A percentile compares a stretch with the other conserved stretches of the same genome.
These are phyloP conservation scores for Drosophila lutescens DNA, from an alignment of 2,888 invertebrate genomes.

Conservation along the genomic window DNA sequence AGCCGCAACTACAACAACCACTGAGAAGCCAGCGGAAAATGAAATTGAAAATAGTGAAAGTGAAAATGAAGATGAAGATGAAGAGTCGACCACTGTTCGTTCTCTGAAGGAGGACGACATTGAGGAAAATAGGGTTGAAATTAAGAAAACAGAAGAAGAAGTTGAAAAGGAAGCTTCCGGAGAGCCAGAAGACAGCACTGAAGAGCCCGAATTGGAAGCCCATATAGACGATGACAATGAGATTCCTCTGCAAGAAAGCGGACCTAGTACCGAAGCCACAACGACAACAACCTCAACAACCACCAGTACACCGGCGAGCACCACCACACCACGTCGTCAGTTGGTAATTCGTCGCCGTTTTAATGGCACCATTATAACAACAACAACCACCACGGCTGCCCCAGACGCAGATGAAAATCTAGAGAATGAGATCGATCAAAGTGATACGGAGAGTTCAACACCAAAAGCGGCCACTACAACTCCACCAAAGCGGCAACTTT, in stretches of 20 bases:
- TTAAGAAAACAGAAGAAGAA: neutral
- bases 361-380: constrained; percentile 32
- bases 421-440: constrained; percentile 24
- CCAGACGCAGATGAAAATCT: constrained; percentile 8
- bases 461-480: constrained; percentile 5
- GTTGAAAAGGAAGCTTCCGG: neutral
- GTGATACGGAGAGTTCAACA: constrained; percentile 17
- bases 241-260: constrained; percentile 17
- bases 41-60: neutral
- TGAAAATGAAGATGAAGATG: neutral
- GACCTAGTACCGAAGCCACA: constrained; percentile 14
- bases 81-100: constrained; percentile 12
- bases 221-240: constrained; percentile 44
- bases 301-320: neutral
- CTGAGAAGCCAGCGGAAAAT: constrained; percentile 3
- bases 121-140: neutral
- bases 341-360: constrained; percentile 49
- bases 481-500: constrained; percentile 33
- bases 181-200: constrained; percentile 11
- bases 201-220: constrained; percentile 42
- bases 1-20: constrained; percentile 16
- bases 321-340: constrained; percentile 37
- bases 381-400: constrained; percentile 4
- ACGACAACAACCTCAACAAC: constrained; percentile 1
- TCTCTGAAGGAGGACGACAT: neutral